Conservation (phyloP, 2,113 vertebrate species). For the Grammomys surdaster region DNA sequence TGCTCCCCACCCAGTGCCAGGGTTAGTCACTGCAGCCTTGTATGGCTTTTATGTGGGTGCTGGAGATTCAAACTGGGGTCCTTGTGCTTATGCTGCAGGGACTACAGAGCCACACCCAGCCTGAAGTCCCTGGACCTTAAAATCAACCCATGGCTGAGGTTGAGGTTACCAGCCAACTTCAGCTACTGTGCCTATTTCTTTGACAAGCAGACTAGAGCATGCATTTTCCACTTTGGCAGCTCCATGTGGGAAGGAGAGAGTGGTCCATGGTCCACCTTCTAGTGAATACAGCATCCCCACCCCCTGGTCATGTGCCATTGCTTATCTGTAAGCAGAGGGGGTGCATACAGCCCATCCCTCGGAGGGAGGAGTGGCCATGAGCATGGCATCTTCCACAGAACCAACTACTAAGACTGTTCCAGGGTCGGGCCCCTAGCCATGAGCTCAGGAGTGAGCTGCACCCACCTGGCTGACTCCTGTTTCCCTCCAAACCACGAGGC, state of each 20-base stretch:
- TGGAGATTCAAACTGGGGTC: not conserved
- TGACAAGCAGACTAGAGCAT: not conserved
- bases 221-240: not conserved
- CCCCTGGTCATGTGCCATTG: not conserved
- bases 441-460: not conserved
- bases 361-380: not conserved
- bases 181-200: not conserved
- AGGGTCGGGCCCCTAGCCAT: not conserved
- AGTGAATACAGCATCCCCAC: not conserved
- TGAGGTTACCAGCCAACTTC: not conserved
- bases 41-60: not conserved
- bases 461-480: not conserved
- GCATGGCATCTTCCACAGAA: not conserved
- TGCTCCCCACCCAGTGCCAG: not conserved
- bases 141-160: not conserved
- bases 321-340: not conserved
- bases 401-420: not conserved
- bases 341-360: not conserved
- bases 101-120: not conserved
- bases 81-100: not conserved
- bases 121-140: not conserved
- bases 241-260: not conserved
- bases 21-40: not conserved
- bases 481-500: not conserved
- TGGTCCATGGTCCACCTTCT: too few relatives aligned